A percentile compares a stretch with the other conserved stretches of the same genome.
phyloP scores from a whole-genome alignment of 1,140 invertebrate species.

The Leptonema lineaticorne region DNA sequence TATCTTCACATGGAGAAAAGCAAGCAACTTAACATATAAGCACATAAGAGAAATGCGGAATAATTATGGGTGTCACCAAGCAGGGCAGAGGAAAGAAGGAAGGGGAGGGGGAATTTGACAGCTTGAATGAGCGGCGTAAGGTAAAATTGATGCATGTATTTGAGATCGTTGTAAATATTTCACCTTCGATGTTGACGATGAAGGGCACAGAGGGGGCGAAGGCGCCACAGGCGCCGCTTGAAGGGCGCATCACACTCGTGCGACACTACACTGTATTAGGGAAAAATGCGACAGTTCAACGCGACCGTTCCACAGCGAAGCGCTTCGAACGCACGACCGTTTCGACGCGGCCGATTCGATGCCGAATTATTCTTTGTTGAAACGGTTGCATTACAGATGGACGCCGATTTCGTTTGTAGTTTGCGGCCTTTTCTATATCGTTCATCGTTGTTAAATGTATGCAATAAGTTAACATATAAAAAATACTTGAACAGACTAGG shows the following conservation, averaged over 20 bases:
- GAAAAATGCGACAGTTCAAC: background rate
- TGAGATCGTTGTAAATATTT: background rate
- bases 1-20: too few species aligned
- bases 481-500: too few species aligned
- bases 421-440: too few species aligned
- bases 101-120: background rate
- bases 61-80: background rate
- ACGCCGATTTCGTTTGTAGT: too few species aligned
- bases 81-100: background rate
- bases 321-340: too few species aligned
- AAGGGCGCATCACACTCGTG: background rate
- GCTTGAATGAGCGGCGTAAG: background rate
- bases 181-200: background rate
- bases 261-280: background rate
- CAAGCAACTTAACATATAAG: background rate
- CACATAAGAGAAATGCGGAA: background rate
- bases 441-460: too few species aligned
- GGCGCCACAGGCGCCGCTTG: background rate
- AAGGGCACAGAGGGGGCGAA: background rate
- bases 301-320: too few species aligned
- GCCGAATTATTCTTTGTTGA: too few species aligned
- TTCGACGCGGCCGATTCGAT: too few species aligned
- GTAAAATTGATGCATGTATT: background rate
- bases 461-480: too few species aligned
- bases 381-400: too few species aligned